A percentile compares a stretch with the other conserved stretches of the same genome.
These are phyloP conservation scores for Aptenodytes patagonicus DNA, from an alignment of 2,113 vertebrate genomes.

Conservation along the genomic window DNA sequence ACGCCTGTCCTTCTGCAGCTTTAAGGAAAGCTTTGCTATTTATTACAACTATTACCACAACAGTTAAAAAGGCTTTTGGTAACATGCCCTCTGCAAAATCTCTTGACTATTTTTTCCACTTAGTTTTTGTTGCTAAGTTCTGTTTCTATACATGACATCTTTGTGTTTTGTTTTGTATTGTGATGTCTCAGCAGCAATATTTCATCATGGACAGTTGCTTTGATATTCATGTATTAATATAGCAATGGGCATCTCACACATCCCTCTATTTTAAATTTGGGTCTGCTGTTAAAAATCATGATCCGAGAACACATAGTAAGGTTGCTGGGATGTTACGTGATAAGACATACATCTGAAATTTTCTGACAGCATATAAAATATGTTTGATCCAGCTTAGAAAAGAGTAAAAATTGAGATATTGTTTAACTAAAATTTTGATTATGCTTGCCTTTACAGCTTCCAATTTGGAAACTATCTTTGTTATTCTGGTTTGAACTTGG, in stretches of 20 bases:
- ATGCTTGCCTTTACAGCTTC: not conserved
- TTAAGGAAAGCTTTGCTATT: not conserved
- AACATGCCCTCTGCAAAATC: not conserved
- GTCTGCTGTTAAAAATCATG: not conserved
- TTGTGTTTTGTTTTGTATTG: not conserved
- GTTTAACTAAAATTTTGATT: not conserved
- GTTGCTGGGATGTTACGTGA: not conserved
- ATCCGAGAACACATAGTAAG: not conserved
- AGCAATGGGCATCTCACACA: not conserved
- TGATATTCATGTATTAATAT: not conserved
- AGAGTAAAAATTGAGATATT: not conserved
- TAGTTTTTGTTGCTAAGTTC: constrained; percentile 10
- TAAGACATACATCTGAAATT: not conserved
- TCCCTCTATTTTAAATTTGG: not conserved
- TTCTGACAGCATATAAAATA: not conserved
- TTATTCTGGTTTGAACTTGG: not conserved
- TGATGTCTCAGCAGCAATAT: not conserved
- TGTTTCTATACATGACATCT: not conserved
- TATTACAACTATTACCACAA: not conserved
- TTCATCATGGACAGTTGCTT: not conserved
- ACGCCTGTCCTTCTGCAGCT: not conserved
- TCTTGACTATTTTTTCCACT: not conserved
- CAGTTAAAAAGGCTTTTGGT: not conserved
- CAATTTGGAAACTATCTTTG: not conserved
- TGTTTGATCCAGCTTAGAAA: not conserved